Evolutionary conservation across 2,113 vertebrate species (phyloP).

Genomic region (Isurus oxyrinchus): DNA sequence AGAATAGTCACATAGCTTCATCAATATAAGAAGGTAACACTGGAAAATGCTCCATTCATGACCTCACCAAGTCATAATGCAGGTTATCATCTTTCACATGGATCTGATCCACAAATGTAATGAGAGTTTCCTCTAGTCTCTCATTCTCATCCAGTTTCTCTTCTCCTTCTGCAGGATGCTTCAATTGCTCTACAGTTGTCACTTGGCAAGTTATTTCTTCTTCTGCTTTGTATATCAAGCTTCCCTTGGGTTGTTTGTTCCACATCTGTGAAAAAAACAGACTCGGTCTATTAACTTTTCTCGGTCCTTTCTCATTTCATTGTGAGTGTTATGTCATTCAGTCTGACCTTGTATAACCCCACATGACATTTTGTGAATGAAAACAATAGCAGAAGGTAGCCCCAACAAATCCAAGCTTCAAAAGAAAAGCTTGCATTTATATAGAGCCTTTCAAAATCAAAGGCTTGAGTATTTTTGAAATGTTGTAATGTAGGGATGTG

Average conservation of each 20-base stretch:
- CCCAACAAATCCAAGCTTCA: neutral
- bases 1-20: neutral
- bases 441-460: neutral
- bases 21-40: neutral
- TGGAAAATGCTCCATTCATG: neutral
- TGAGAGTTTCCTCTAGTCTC: neutral
- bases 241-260: neutral
- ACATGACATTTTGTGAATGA: neutral
- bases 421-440: neutral
- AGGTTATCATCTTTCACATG: neutral
- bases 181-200: neutral
- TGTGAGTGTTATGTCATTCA: neutral
- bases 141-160: neutral
- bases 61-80: conserved; percentile 9
- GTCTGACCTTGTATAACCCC: neutral
- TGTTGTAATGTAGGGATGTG: neutral
- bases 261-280: neutral
- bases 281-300: neutral
- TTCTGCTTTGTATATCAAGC: neutral
- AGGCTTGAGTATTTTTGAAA: neutral
- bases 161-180: neutral
- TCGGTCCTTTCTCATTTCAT: neutral
- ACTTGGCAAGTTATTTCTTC: neutral
- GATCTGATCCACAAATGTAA: neutral
- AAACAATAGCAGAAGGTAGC: neutral